Evolutionary conservation across 2,888 invertebrate genomes (phyloP), one percentile per base, ranked within the genome.

Genomic region (Caenorhabditis sp.): DNA sequence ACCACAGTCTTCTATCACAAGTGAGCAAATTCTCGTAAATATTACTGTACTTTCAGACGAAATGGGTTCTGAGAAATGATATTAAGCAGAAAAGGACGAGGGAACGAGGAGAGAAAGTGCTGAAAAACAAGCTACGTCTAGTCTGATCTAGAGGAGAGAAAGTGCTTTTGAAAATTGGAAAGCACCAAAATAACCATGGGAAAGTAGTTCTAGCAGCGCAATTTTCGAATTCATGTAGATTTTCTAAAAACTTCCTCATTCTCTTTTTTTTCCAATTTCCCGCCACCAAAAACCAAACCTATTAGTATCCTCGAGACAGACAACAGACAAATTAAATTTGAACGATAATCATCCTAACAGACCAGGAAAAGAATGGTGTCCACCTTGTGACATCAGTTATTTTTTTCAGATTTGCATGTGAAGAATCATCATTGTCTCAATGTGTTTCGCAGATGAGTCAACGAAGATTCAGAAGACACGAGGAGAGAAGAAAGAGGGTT

Each of bases 1-100:
- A 85, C 87, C 53, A 89, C 89, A 13, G 89, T 89, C 20, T 90
- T 88, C 83, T 90, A 89, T 72, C 90, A 90, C 76, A 87, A 90
- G 90, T 90, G 40, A 74, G 80, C 47, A 37, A 4, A n/a, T n/a
- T n/a, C n/a, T n/a, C n/a, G n/a, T n/a, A n/a, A 32, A 32, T 4
- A 32, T 32, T 32, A 40, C 40, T 22, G 40, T 40, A 15, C 40
- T 40, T 47, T n/a, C 18, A 47, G n/a, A 47, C 47, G 47, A 18
- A 20, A 2, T 20, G 2, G 9, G 55, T 55, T 55, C 55, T 55
- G 11, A 8, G 56, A 56, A 18, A 20, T n/a, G 32, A 28, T n/a
- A 32, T 28, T n/a, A 55, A 18, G n/a, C n/a, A n/a, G n/a, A n/a
- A n/a, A n/a, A n/a, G n/a, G n/a, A n/a, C n/a, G n/a, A 50, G 4